phyloP scores from a whole-genome alignment of 2,797 vertebrate genomes.

The Sorex maritimensis region DNA sequence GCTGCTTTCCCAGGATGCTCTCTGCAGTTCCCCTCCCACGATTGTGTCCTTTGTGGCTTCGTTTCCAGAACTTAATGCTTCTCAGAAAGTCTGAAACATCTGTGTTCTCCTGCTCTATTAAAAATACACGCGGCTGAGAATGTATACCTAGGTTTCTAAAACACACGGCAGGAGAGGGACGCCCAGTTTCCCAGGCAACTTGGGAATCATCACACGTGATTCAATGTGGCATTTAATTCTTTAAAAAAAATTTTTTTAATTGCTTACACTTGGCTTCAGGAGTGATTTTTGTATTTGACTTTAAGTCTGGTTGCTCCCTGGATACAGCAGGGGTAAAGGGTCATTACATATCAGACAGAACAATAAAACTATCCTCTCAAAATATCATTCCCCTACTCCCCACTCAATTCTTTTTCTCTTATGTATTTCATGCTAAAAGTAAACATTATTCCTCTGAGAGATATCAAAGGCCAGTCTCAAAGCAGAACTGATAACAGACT shows the following conservation, averaged over 20 bases:
- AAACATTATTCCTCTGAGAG: constrained; percentile 72
- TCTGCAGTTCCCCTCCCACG: constrained; percentile 85
- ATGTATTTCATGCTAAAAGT: constrained; percentile 70
- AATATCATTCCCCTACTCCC: constrained; percentile 68
- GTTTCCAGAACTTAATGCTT: constrained; percentile 78
- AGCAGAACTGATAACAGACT: constrained; percentile 71
- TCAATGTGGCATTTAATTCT: constrained; percentile 25
- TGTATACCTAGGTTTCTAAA: constrained; percentile 65
- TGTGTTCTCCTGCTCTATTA: constrained; percentile 65
- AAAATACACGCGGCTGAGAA: constrained; percentile 68
- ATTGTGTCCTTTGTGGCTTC: constrained; percentile 83
- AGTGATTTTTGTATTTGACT: constrained; percentile 72
- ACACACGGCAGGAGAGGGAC: not conserved
- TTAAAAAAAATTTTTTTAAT: constrained; percentile 20
- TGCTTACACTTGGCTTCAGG: constrained; percentile 63
- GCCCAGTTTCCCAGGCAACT: constrained; percentile 68
- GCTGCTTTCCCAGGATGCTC: constrained; percentile 82
- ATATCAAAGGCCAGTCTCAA: constrained; percentile 67
- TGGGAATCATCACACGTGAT: constrained; percentile 48
- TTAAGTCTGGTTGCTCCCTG: constrained; percentile 65
- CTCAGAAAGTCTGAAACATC: constrained; percentile 75
- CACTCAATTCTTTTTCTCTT: constrained; percentile 70
- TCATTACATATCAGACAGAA: constrained; percentile 69
- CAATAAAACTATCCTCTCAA: constrained; percentile 76
- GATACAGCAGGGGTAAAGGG: not conserved